Conservation (phyloP, 2,113 vertebrate genomes). For the Myanophis thanlyinensis region DNA sequence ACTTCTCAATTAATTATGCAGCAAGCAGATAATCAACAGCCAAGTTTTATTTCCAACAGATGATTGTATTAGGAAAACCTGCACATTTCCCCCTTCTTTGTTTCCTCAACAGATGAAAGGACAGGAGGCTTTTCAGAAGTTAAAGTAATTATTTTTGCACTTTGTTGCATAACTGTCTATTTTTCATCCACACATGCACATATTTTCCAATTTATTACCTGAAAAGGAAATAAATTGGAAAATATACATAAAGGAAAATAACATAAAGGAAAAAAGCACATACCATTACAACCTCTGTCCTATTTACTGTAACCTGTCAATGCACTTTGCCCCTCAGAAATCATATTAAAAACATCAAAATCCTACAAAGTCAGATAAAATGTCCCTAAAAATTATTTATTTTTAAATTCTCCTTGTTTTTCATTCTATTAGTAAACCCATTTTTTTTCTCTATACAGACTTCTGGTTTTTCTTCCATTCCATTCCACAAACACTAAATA, state of each 20-base stretch:
- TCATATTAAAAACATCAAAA: background rate
- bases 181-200: background rate
- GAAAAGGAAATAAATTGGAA: background rate
- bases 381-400: background rate
- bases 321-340: background rate
- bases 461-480: background rate
- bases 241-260: background rate
- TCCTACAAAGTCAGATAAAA: background rate
- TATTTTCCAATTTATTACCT: background rate
- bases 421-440: background rate
- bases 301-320: background rate
- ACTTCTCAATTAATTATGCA: background rate
- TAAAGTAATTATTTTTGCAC: background rate
- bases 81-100: background rate
- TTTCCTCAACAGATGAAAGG: background rate
- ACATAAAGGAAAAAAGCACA: background rate
- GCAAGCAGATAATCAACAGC: background rate
- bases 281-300: background rate
- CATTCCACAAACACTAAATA: background rate
- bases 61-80: background rate
- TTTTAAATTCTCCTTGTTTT: background rate
- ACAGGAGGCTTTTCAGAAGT: background rate
- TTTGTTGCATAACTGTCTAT: background rate
- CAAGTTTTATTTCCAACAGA: background rate
- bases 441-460: background rate